phyloP scores from a whole-genome alignment of 2,797 vertebrate species.

The Cynodonichthys magdalenae region DNA sequence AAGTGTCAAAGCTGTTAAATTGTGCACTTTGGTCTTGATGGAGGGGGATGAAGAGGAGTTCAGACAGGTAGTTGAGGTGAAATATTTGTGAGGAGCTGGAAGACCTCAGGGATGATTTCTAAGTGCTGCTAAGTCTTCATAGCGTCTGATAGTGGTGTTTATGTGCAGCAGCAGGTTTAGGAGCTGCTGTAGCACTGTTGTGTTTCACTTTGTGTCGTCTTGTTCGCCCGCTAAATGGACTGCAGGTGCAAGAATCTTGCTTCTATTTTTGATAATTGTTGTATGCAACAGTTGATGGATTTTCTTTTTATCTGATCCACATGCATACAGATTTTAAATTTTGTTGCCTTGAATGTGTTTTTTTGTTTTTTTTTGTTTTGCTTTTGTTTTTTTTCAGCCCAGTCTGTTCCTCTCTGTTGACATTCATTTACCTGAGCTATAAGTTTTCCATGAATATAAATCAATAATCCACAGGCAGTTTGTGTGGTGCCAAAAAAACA shows the following conservation, averaged over 20 bases:
- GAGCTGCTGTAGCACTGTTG: background rate
- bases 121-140: background rate
- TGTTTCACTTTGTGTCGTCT: background rate
- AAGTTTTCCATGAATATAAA: background rate
- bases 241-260: background rate
- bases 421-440: background rate
- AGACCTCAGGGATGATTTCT: background rate
- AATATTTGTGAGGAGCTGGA: background rate
- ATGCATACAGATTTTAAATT: background rate
- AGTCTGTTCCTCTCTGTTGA: background rate
- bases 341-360: background rate
- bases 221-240: background rate
- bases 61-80: background rate
- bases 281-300: background rate
- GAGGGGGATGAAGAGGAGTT: background rate
- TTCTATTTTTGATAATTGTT: background rate
- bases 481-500: background rate
- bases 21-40: slow-evolving; percentile 27
- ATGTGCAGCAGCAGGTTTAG: background rate
- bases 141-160: background rate
- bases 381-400: background rate
- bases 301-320: background rate
- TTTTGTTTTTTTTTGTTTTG: too few relatives aligned
- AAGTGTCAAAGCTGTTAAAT: background rate
- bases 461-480: background rate